A percentile compares a stretch with the other conserved stretches of the same genome.
phyloP scores from a whole-genome alignment of 2,113 vertebrate species.

The Equus quagga region DNA sequence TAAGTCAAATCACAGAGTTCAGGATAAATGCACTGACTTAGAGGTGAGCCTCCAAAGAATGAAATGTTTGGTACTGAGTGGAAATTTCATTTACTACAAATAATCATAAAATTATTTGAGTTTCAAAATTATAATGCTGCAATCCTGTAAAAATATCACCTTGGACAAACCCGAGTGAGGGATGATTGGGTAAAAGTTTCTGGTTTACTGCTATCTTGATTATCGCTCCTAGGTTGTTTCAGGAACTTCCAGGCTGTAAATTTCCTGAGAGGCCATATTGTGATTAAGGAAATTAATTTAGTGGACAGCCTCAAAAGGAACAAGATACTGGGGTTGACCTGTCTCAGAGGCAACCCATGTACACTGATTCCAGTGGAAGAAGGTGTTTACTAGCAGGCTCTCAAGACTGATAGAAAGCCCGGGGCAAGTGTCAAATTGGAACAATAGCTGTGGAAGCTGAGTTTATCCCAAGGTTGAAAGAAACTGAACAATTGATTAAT shows the following conservation, averaged over 20 bases:
- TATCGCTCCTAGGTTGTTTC: background rate
- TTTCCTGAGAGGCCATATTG: background rate
- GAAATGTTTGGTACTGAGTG: background rate
- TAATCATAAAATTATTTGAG: background rate
- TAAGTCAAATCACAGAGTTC: background rate
- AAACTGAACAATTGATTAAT: background rate
- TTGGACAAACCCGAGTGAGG: background rate
- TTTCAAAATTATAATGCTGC: background rate
- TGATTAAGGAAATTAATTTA: background rate
- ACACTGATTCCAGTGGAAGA: background rate
- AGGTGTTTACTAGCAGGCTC: background rate
- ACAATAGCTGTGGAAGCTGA: background rate
- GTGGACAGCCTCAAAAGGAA: background rate
- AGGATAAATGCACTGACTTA: background rate
- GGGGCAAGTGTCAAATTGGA: background rate
- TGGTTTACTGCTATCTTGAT: background rate
- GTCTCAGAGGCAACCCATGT: background rate
- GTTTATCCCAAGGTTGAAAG: background rate
- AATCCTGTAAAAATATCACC: background rate
- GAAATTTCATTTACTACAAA: background rate
- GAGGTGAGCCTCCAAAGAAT: background rate
- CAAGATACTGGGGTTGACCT: background rate
- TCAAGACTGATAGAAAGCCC: background rate
- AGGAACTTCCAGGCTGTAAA: background rate
- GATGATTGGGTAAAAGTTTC: background rate